These are phyloP conservation scores for Drosophila neutralis DNA, from an alignment of 2,888 invertebrate species.

Conservation along the genomic window DNA sequence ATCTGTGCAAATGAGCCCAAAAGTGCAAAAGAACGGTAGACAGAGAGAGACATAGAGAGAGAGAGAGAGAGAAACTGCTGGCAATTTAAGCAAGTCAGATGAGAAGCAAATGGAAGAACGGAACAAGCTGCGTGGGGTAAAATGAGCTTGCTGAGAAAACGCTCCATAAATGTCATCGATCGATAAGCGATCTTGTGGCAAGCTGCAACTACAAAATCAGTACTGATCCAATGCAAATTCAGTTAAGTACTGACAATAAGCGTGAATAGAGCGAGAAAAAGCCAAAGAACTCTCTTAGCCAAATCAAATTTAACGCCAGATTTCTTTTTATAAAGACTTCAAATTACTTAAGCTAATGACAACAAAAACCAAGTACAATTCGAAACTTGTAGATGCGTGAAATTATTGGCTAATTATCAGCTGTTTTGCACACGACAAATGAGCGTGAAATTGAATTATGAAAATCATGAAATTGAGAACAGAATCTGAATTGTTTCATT, in stretches of 20 bases:
- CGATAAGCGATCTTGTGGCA: constrained; percentile 2
- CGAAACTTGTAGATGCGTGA: not conserved
- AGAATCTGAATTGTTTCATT: not conserved
- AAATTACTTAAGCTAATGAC: not conserved
- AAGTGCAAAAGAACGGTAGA: constrained; percentile 5
- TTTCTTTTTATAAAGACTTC: not conserved
- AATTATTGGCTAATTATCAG: not conserved
- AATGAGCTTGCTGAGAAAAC: constrained; percentile 3
- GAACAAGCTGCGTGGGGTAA: constrained; percentile 4
- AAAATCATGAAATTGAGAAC: not conserved
- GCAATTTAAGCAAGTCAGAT: not conserved
- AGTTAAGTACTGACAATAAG: not conserved
- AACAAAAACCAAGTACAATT: not conserved
- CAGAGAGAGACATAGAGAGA: not conserved
- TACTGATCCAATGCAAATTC: not conserved
- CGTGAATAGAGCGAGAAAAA: not conserved
- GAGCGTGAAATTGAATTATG: too few species aligned
- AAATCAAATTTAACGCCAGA: too few species aligned
- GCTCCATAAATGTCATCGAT: not conserved
- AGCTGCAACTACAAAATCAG: not conserved
- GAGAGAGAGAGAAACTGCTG: not conserved
- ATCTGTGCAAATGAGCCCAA: constrained; percentile 58
- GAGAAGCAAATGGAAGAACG: not conserved
- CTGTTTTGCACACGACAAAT: not conserved
- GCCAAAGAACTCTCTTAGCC: too few species aligned